Base-by-base conservation (phyloP, 2,888 invertebrate genomes). In the Monoplex corrugatus region DNA sequence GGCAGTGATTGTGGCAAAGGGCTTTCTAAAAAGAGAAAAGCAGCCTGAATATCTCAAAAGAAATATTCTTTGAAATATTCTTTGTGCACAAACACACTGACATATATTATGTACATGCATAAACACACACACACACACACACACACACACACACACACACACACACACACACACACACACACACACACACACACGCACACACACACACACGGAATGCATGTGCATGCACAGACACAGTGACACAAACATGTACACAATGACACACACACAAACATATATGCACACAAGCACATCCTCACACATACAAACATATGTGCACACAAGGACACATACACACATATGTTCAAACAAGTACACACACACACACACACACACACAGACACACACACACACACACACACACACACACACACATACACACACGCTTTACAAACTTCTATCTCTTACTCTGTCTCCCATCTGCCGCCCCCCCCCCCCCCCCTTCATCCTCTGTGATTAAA, bases 131-230 rank as follows among this genome's bases (percentile, higher is more conserved):
- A n/a, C n/a, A n/a, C n/a, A n/a, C n/a, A n/a, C n/a, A n/a, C n/a
- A n/a, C 28, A 72, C 72, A 72, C 72, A 72, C 72, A 72, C 72
- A 72, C 72, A 72, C 72, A 72, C 72, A 72, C 72, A 72, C 72
- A 72, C 72, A 72, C 72, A 72, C 72, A 72, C 72, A 72, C 72
- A 72, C 72, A 72, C 72, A 72, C 72, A 72, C 72, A 72, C 72
- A 72, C 72, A 72, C 72, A 72, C 72, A 72, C 72, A 72, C 72
- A 72, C 72, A 72, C 72, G 28, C 72, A 72, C 72, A 72, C 72
- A 72, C 72, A 72, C 72, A 72, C 72, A 72, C 72, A 72, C 72
- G 28, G 19, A 72, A 13, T 19, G 28, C 72, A 72, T n/a, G 32
- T n/a, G 28, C 72, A 28, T 8, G 28, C 72, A 28, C 72, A 72